phyloP scores from a whole-genome alignment of 2,113 vertebrate species.

The Hirundichthys speculiger region DNA sequence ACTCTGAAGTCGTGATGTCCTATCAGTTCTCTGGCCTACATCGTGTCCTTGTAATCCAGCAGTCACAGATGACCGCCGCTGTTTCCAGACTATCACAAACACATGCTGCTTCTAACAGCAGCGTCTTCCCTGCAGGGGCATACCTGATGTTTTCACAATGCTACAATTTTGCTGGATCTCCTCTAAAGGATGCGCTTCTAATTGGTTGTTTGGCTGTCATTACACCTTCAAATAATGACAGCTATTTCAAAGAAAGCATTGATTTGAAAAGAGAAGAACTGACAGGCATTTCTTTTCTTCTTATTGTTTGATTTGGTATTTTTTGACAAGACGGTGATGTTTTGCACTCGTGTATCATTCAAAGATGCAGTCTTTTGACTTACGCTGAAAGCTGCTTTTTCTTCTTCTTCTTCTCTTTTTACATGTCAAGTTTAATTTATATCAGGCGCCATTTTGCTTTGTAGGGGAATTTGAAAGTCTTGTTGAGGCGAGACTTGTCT shows the following conservation, averaged over 20 bases:
- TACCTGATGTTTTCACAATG: background rate
- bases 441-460: constrained; percentile 52
- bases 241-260: constrained; percentile 62
- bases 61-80: constrained; percentile 28
- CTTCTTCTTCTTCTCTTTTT: constrained; percentile 15
- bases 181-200: constrained; percentile 48
- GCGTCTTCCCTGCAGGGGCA: background rate
- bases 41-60: constrained; percentile 7
- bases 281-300: constrained; percentile 66
- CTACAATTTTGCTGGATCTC: background rate
- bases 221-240: constrained; percentile 63
- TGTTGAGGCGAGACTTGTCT: constrained; percentile 68
- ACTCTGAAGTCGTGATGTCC: constrained; percentile 5
- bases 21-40: no score
- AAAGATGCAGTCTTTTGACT: constrained; percentile 21
- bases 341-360: constrained; percentile 21
- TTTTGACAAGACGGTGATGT: constrained; percentile 41
- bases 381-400: constrained; percentile 18
- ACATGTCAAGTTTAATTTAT: constrained; percentile 43
- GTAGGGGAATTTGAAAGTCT: constrained; percentile 20
- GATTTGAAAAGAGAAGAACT: constrained; percentile 30
- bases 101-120: constrained; percentile 20
- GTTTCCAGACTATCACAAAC: constrained; percentile 24
- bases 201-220: constrained; percentile 70
- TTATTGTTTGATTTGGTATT: constrained; percentile 31